Evolutionary conservation across 2,888 invertebrate species (phyloP).

Genomic region (Lithodes maja): DNA sequence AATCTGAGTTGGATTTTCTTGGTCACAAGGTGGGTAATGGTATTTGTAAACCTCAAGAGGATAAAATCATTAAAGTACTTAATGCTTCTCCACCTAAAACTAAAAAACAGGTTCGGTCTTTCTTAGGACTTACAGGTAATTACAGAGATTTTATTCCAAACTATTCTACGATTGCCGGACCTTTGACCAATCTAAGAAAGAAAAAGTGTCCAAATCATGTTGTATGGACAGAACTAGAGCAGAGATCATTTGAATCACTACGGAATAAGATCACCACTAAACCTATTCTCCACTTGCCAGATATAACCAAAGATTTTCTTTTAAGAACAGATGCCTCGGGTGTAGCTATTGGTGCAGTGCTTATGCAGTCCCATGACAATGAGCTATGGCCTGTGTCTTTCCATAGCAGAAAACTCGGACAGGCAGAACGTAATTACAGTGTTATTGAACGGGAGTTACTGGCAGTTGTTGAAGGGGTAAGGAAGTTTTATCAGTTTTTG

Average conservation of each 20-base stretch:
- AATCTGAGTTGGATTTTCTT: background rate
- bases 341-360: background rate
- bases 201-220: conserved; percentile 4
- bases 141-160: conserved; percentile 19
- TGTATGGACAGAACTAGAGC: background rate
- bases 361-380: conserved; percentile 9
- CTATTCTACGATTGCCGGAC: background rate
- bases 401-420: background rate
- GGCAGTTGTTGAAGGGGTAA: conserved; percentile 20
- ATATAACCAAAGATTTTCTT: background rate
- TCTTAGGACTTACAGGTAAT: conserved; percentile 8
- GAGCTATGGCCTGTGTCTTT: background rate
- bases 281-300: conserved; percentile 15
- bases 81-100: conserved; percentile 10
- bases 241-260: background rate
- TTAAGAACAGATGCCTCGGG: conserved; percentile 8
- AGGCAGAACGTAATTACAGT: conserved; percentile 17
- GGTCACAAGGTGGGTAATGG: conserved; percentile 17
- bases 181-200: conserved; percentile 3
- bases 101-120: conserved; percentile 30
- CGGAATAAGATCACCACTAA: background rate
- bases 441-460: conserved; percentile 5
- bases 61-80: background rate
- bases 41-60: background rate
- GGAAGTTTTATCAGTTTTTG: conserved; percentile 2